A percentile compares a stretch with the other conserved stretches of the same genome.
Conservation (phyloP, 2,113 vertebrate species). For the Dendrocopos noguchii region DNA sequence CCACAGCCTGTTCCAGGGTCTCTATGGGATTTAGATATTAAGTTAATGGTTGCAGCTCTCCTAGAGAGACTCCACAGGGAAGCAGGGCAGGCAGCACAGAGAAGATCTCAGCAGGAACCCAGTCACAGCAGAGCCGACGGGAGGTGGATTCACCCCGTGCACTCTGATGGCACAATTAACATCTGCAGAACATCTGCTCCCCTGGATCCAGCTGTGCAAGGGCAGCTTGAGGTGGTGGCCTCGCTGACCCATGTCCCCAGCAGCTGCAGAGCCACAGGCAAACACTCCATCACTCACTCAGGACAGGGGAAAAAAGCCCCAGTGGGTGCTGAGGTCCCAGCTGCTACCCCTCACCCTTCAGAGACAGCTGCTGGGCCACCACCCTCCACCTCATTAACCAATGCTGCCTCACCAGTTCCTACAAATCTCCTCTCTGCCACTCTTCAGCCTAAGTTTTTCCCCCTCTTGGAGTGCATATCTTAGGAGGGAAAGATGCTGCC, state of each 20-base stretch:
- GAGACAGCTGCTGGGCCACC: not conserved
- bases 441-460: not conserved
- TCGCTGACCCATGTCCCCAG: not conserved
- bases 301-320: not conserved
- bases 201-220: not conserved
- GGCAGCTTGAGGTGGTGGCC: not conserved
- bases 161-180: not conserved
- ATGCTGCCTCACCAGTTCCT: not conserved
- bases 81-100: accelerated
- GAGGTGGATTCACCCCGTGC: not conserved
- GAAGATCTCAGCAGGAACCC: accelerated
- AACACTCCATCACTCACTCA: not conserved
- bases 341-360: not conserved
- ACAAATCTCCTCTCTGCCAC: not conserved
- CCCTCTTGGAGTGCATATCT: accelerated
- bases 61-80: not conserved
- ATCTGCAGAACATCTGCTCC: constrained; percentile 29
- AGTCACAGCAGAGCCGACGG: not conserved
- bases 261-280: not conserved
- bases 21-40: accelerated
- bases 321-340: not conserved
- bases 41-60: accelerated
- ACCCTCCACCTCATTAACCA: not conserved
- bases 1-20: too few relatives aligned
- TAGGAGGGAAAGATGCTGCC: not conserved